phyloP scores from a whole-genome alignment of 2,113 vertebrate genomes.

The Elanus axillaris region DNA sequence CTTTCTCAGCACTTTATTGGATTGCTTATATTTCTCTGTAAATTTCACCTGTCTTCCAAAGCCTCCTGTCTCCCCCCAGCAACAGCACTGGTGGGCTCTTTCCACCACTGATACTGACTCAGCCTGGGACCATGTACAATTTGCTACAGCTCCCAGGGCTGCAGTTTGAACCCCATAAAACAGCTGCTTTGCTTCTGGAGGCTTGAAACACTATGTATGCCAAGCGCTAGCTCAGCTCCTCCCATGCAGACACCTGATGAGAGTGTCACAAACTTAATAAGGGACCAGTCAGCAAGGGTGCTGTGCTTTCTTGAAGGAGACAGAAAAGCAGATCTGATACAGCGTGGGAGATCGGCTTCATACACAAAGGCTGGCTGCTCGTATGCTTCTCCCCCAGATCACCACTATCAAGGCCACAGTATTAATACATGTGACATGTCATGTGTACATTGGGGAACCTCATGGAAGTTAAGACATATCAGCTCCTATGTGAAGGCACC shows the following conservation, averaged over 20 bases:
- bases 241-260: background rate
- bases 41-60: background rate
- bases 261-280: background rate
- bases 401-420: background rate
- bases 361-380: background rate
- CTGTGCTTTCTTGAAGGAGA: background rate
- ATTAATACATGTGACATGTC: background rate
- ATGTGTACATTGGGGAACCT: background rate
- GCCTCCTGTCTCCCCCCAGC: background rate
- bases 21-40: background rate
- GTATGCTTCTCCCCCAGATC: background rate
- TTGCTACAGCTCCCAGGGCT: background rate
- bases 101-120: background rate
- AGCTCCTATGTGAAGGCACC: background rate
- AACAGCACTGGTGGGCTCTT: background rate
- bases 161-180: constrained; percentile 5
- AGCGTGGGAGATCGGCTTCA: background rate
- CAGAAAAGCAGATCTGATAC: background rate
- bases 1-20: background rate
- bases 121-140: background rate
- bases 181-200: background rate
- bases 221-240: background rate
- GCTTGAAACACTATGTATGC: background rate
- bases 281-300: background rate
- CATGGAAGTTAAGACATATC: background rate